Evolutionary conservation across 2,113 vertebrate species (phyloP).

Genomic region (Cynopterus brachyotis): DNA sequence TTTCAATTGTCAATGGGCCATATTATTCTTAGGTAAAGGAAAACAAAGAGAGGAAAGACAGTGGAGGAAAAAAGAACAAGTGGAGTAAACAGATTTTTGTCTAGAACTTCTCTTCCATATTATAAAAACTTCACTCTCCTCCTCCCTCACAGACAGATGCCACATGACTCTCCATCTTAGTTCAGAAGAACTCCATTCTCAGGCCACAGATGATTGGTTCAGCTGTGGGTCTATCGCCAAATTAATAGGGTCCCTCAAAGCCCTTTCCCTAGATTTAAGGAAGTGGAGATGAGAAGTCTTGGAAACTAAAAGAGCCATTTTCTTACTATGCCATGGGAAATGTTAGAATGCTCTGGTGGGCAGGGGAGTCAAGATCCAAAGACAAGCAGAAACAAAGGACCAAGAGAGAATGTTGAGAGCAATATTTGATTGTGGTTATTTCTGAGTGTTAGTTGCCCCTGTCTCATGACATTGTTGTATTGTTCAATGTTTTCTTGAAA

Average conservation of each 20-base stretch:
- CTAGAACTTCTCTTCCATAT: not conserved
- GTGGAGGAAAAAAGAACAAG: not conserved
- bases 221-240: not conserved
- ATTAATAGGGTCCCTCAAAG: not conserved
- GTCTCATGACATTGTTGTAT: not conserved
- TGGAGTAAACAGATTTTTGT: not conserved
- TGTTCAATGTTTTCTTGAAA: not conserved
- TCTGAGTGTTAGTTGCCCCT: not conserved
- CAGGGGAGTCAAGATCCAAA: not conserved
- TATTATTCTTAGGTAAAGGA: not conserved
- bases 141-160: not conserved
- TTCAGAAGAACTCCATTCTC: not conserved
- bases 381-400: not conserved
- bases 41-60: not conserved
- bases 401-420: not conserved
- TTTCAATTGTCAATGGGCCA: not conserved
- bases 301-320: not conserved
- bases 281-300: not conserved
- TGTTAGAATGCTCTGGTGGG: not conserved
- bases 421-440: not conserved
- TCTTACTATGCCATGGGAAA: not conserved
- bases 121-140: not conserved
- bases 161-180: not conserved
- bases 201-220: not conserved
- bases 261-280: not conserved